A percentile compares a stretch with the other conserved stretches of the same genome.
phyloP scores from a whole-genome alignment of 2,113 vertebrate genomes.

The Zosterops borbonicus region DNA sequence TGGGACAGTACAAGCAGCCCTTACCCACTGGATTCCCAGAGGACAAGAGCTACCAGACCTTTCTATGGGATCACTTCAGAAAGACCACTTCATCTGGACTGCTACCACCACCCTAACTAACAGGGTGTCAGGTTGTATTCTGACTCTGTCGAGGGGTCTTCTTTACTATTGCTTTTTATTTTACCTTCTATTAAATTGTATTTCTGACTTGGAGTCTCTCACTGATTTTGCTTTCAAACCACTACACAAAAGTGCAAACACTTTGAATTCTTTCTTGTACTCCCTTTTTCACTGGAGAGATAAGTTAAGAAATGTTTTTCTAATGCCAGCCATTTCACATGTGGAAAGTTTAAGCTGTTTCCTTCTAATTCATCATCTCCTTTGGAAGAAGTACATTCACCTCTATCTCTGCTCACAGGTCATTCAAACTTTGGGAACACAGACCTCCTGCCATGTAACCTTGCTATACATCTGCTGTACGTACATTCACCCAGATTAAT shows the following conservation, averaged over 20 bases:
- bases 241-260: not conserved
- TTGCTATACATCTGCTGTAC: not conserved
- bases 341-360: not conserved
- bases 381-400: not conserved
- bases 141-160: too few relatives aligned
- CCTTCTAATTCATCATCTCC: not conserved
- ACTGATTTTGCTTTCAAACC: too few relatives aligned
- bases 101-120: too few relatives aligned
- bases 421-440: not conserved
- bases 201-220: too few relatives aligned
- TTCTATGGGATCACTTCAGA: too few relatives aligned
- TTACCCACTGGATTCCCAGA: too few relatives aligned
- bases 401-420: not conserved
- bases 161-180: too few relatives aligned
- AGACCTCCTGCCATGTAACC: not conserved
- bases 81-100: too few relatives aligned
- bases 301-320: not conserved
- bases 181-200: too few relatives aligned
- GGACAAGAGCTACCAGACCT: too few relatives aligned
- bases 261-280: not conserved
- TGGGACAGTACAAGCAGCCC: too few relatives aligned
- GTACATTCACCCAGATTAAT: not conserved
- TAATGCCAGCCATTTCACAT: not conserved
- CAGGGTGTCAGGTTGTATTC: too few relatives aligned
- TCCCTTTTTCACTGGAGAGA: not conserved